Base-by-base conservation (phyloP, 2,888 invertebrate genomes). In the Villa cingulata region DNA sequence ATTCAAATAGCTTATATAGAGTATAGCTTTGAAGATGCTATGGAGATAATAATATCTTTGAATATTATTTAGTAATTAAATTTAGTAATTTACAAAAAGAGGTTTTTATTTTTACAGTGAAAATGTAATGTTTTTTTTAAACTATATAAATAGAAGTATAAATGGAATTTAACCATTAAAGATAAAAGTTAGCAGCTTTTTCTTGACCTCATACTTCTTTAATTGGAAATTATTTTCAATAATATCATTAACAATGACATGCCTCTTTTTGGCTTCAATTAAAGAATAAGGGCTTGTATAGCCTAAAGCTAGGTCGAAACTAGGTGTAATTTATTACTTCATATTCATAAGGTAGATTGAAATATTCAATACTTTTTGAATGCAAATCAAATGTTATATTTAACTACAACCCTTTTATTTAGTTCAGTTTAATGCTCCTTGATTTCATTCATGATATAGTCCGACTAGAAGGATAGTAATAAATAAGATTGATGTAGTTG, bases 171-270 rank as follows among this genome's bases (percentile, higher is more conserved):
- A 65, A 66, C 62, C 63, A 65, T 74, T 73, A 73, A 66, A 59
- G 64, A 69, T 67, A 71, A 71, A 76, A 78, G 75, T 79, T 78
- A 78, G 77, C 73, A 76, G 77, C 77, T 77, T 76, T 67, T 60
- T 59, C 56, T 62, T 66, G 69, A 66, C 63, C 66, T 63, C 65
- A 61, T 76, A 74, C 74, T 74, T 76, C 74, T 64, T 70, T 71
- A 76, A 76, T 74, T 75, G 74, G 75, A 75, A 70, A 43, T n/a
- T 42, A 39, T 46, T 64, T 70, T 74, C 75, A 76, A 62, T 76
- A 53, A 53, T 74, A 74, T 75, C 72, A 77, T 78, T 77, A 78
- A 78, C 77, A 59, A 73, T 77, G 73, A 76, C 73, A 74, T 69
- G 74, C 78, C 77, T 76, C 74, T 74, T 48, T 60, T 59, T 59